Conservation (phyloP, 2,113 vertebrate species). For the Osmerus mordax region DNA sequence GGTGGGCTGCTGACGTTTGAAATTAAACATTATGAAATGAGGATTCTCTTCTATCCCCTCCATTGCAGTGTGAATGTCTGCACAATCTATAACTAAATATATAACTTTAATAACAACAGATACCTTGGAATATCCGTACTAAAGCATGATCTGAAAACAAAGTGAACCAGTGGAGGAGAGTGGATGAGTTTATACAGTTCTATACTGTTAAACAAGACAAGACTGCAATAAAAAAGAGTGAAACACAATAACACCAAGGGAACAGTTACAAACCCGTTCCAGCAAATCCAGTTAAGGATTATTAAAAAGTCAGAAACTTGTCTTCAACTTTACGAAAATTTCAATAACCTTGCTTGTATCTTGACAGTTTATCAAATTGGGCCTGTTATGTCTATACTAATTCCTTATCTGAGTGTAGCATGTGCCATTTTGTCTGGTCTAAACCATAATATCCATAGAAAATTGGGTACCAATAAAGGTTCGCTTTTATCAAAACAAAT, state of each 20-base stretch:
- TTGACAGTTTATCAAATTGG: conserved; percentile 55
- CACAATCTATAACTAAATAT: too few species aligned
- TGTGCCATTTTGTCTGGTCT: background rate
- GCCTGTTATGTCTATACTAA: background rate
- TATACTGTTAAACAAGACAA: too few species aligned
- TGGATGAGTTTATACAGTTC: too few species aligned
- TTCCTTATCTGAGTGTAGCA: conserved; percentile 36
- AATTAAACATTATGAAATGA: too few species aligned
- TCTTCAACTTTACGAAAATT: conserved; percentile 37
- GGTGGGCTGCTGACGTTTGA: too few species aligned
- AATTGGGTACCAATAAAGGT: background rate
- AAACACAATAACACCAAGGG: too few species aligned
- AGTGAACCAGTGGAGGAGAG: too few species aligned
- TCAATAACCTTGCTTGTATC: conserved; percentile 45
- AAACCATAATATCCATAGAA: background rate
- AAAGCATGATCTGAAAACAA: too few species aligned
- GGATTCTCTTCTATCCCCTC: too few species aligned
- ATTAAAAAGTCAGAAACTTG: conserved; percentile 24
- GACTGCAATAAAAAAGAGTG: conserved; percentile 12
- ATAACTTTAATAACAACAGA: too few species aligned
- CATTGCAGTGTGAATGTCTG: too few species aligned
- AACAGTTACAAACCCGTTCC: background rate
- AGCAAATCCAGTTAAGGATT: conserved; percentile 29
- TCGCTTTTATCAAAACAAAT: background rate
- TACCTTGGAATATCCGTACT: too few species aligned